These are phyloP conservation scores for Penaeus chinensis DNA, from an alignment of 1,140 invertebrate genomes.

Conservation along the genomic window DNA sequence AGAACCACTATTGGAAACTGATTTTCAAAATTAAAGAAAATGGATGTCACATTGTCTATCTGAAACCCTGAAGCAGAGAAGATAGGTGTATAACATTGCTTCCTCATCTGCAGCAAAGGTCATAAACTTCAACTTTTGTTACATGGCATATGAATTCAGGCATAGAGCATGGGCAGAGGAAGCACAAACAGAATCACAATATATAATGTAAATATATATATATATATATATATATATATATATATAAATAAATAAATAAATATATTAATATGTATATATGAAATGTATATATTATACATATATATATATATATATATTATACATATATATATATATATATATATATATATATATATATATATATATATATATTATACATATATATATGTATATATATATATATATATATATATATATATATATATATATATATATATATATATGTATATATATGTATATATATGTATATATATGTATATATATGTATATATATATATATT, in stretches of 20 bases:
- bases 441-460: neutral
- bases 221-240: neutral
- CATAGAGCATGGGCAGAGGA: too few relatives aligned
- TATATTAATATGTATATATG: conserved; percentile 5
- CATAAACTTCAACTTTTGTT: too few relatives aligned
- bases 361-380: conserved; percentile 15
- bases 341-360: neutral
- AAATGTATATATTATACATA: neutral
- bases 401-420: conserved; percentile 20
- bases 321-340: neutral
- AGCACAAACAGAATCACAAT: too few relatives aligned
- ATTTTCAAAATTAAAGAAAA: too few relatives aligned
- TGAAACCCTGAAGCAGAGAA: too few relatives aligned
- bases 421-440: conserved; percentile 24
- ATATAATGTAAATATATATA: neutral
- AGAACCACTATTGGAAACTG: too few relatives aligned
- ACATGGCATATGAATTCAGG: too few relatives aligned
- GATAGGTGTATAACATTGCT: too few relatives aligned
- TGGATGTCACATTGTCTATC: too few relatives aligned
- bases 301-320: conserved; percentile 21
- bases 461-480: conserved; percentile 21
- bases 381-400: neutral
- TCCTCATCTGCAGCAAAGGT: too few relatives aligned
- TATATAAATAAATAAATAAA: conserved; percentile 2
- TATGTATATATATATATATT: conserved; percentile 9